These are phyloP conservation scores for Gouania willdenowi DNA, from an alignment of 2,797 vertebrate species.

Conservation along the genomic window DNA sequence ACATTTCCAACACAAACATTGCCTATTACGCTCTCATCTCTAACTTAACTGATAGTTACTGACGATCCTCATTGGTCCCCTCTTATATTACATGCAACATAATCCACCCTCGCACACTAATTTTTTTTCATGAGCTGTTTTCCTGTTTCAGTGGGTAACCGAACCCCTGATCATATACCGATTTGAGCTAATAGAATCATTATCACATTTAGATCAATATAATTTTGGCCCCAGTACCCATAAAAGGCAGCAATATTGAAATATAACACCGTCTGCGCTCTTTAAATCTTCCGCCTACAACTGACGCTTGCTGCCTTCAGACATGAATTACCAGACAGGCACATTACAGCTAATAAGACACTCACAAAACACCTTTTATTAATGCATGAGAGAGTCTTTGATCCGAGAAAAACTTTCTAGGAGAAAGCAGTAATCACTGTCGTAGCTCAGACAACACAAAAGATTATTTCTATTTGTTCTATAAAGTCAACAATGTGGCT, in stretches of 20 bases:
- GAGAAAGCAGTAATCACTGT: constrained; percentile 56
- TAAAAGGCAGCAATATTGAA: constrained; percentile 80
- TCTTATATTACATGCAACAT: constrained; percentile 80
- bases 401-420: constrained; percentile 67
- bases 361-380: constrained; percentile 74
- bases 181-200: constrained; percentile 84
- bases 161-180: constrained; percentile 77
- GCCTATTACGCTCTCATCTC: constrained; percentile 51
- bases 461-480: constrained; percentile 60
- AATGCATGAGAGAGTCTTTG: constrained; percentile 70
- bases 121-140: constrained; percentile 77
- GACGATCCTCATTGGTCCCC: constrained; percentile 62
- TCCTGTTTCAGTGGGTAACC: constrained; percentile 70
- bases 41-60: constrained; percentile 70
- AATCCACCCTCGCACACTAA: constrained; percentile 78
- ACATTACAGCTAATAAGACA: constrained; percentile 76
- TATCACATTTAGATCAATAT: constrained; percentile 84
- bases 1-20: constrained; percentile 35
- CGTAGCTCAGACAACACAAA: constrained; percentile 58
- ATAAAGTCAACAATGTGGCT: constrained; percentile 48
- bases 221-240: constrained; percentile 72
- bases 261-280: constrained; percentile 74
- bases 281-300: constrained; percentile 67
- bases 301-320: constrained; percentile 68
- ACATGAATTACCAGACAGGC: constrained; percentile 71